A percentile compares a stretch with the other conserved stretches of the same genome.
Conservation (phyloP, 2,888 invertebrate genomes). For the Anarsia innoxiella region DNA sequence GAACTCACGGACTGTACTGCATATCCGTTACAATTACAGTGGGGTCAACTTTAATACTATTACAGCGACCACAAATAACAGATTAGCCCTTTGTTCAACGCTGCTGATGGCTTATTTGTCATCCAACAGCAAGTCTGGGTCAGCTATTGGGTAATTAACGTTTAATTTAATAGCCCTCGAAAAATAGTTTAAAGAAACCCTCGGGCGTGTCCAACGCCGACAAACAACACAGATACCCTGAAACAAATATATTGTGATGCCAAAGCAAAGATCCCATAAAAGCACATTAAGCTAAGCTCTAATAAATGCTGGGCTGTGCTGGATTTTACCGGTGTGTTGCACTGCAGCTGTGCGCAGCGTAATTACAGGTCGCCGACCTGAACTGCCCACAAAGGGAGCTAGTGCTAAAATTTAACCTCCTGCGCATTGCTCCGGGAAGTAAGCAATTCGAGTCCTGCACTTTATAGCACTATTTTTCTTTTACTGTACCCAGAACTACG, state of each 20-base stretch:
- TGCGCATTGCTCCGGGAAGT: conserved; percentile 33
- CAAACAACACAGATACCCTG: too few species aligned
- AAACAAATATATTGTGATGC: not conserved
- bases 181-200: too few species aligned
- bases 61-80: too few species aligned
- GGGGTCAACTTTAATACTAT: conserved; percentile 9
- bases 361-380: conserved; percentile 67
- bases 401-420: conserved; percentile 47
- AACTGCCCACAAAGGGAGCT: conserved; percentile 49
- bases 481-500: conserved; percentile 2
- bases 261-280: conserved; percentile 1
- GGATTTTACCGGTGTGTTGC: conserved; percentile 72
- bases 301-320: conserved; percentile 70
- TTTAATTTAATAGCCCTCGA: too few species aligned
- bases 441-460: conserved; percentile 24
- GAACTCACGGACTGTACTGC: not conserved
- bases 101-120: too few species aligned
- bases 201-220: conserved; percentile 38
- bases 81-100: too few species aligned
- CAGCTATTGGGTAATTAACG: too few species aligned
- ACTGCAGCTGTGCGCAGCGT: conserved; percentile 55
- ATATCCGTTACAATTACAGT: conserved; percentile 15
- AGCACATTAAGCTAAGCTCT: conserved; percentile 31
- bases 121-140: too few species aligned
- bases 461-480: conserved; percentile 7